phyloP scores from a whole-genome alignment of 2,888 invertebrate species.

The Liopterus haemorrhoidalis region DNA sequence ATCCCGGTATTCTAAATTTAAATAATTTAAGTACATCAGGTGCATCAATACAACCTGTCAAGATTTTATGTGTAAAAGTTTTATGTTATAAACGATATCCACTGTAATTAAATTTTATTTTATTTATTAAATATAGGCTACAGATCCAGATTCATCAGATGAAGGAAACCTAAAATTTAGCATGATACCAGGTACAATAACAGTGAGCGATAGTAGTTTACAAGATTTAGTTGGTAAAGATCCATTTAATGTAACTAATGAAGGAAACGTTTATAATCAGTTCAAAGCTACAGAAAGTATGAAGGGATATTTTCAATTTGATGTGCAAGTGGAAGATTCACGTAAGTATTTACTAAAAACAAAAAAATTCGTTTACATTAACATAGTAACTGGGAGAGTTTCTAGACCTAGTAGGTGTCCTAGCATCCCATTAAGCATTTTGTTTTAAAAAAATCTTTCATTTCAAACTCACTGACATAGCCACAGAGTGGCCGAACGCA shows the following conservation, averaged over 20 bases:
- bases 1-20: no score
- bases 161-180: constrained; percentile 33
- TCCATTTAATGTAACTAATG: constrained; percentile 44
- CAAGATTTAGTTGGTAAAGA: constrained; percentile 42
- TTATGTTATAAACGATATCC: no score
- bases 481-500: no score
- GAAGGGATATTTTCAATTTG: constrained; percentile 58
- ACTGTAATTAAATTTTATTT: no score
- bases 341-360: constrained; percentile 17
- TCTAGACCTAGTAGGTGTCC: constrained; percentile 12
- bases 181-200: constrained; percentile 24
- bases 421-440: no score
- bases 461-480: no score
- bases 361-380: constrained; percentile 11
- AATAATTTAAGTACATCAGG: no score
- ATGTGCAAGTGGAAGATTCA: constrained; percentile 51
- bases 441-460: no score
- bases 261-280: constrained; percentile 47
- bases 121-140: constrained; percentile 46
- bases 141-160: constrained; percentile 44
- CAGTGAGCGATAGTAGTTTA: constrained; percentile 43
- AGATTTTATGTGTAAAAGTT: no score
- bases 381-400: not conserved
- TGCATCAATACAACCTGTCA: no score
- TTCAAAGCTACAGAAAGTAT: constrained; percentile 51